phyloP scores from a whole-genome alignment of 1,140 invertebrate genomes.

The Eueides isabella region DNA sequence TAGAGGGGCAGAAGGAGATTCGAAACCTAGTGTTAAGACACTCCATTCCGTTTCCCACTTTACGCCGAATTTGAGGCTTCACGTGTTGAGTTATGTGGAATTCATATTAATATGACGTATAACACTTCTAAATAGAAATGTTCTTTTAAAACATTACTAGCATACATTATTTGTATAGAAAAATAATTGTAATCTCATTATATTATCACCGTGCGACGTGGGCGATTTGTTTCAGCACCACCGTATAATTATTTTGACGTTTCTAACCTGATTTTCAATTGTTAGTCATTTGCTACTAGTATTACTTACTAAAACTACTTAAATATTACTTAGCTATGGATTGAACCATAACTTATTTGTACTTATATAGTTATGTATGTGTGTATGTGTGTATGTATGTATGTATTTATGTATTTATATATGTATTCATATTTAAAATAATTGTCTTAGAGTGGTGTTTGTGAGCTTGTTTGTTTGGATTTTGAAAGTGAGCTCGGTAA shows the following conservation, averaged over 20 bases:
- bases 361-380: neutral
- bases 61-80: no score
- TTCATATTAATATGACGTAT: neutral
- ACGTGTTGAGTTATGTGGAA: neutral
- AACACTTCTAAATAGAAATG: neutral
- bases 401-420: no score
- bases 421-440: no score
- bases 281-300: constrained; percentile 11
- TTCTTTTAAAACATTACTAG: constrained; percentile 5
- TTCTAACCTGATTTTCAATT: constrained; percentile 19
- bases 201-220: constrained; percentile 25
- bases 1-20: neutral
- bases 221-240: constrained; percentile 21
- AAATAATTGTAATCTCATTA: constrained; percentile 57
- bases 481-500: no score
- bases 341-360: neutral
- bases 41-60: no score
- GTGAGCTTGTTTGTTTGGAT: no score
- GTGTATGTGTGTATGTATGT: neutral
- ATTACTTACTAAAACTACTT: constrained; percentile 13
- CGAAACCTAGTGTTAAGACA: neutral
- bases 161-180: constrained; percentile 34
- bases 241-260: constrained; percentile 26
- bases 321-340: constrained; percentile 3
- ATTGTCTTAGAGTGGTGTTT: no score